These are phyloP conservation scores for Bos javanicus DNA, from an alignment of 2,113 vertebrate species.

Conservation along the genomic window DNA sequence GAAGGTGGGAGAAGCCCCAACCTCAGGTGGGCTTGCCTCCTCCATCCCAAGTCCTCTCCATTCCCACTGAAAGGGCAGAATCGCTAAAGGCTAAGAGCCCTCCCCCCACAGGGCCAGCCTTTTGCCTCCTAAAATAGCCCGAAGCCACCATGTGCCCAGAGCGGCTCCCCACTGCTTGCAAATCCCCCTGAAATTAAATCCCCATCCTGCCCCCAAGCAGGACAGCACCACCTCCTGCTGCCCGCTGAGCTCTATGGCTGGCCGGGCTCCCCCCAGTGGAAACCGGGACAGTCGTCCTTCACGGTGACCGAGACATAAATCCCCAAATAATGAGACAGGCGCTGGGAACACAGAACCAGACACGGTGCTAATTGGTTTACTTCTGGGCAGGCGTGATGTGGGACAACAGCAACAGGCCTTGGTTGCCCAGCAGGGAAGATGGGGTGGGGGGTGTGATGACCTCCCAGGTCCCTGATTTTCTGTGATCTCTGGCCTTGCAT, in stretches of 20 bases:
- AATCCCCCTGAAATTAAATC: constrained; percentile 78
- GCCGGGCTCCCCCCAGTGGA: constrained; percentile 31
- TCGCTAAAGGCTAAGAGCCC: background rate
- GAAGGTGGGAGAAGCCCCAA: background rate
- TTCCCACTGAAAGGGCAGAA: constrained; percentile 30
- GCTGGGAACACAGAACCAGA: constrained; percentile 47
- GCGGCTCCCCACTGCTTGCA: constrained; percentile 55
- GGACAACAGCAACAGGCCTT: background rate
- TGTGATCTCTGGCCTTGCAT: background rate
- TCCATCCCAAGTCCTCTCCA: background rate
- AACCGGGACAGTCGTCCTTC: constrained; percentile 64
- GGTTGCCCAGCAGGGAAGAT: background rate
- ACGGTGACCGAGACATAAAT: constrained; percentile 71
- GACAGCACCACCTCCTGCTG: constrained; percentile 45
- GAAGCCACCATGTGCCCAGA: constrained; percentile 56
- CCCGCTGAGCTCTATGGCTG: background rate
- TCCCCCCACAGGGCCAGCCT: background rate
- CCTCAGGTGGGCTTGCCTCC: background rate
- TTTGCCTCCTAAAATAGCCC: constrained; percentile 69
- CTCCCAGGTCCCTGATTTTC: background rate
- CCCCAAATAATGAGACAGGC: constrained; percentile 70
- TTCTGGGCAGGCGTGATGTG: background rate
- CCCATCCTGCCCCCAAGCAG: constrained; percentile 55
- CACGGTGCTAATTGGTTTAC: constrained; percentile 42
- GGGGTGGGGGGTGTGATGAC: background rate